phyloP scores from a whole-genome alignment of 1,140 invertebrate genomes.

The Hirudo medicinalis region DNA sequence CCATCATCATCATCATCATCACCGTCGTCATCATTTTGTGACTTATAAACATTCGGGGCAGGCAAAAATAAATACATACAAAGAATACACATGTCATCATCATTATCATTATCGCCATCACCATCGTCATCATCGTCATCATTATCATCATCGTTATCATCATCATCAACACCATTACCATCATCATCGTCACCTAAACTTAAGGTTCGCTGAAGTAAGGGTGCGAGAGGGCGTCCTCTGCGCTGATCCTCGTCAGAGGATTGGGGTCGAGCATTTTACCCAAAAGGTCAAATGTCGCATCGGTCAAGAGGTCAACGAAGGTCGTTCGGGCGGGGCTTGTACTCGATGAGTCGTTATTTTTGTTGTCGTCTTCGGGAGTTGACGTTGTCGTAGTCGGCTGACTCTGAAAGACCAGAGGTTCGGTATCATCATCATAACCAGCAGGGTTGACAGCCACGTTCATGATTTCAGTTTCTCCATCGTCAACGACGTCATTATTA shows the following conservation, averaged over 20 bases:
- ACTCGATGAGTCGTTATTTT: too few relatives aligned
- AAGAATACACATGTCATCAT: neutral
- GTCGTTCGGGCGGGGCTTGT: neutral
- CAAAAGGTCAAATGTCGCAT: slow-evolving; percentile 35
- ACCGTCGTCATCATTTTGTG: too few relatives aligned
- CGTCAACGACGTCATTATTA: neutral
- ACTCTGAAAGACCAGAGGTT: too few relatives aligned
- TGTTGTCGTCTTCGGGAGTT: too few relatives aligned
- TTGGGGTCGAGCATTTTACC: slow-evolving; percentile 35
- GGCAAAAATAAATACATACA: too few relatives aligned
- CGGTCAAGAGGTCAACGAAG: slow-evolving; percentile 25
- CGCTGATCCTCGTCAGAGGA: slow-evolving; percentile 35
- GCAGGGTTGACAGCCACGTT: too few relatives aligned
- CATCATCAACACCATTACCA: neutral
- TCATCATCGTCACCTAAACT: neutral
- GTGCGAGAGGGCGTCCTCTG: slow-evolving; percentile 35
- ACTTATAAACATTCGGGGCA: too few relatives aligned
- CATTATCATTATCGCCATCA: neutral
- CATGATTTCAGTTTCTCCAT: neutral
- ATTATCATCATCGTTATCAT: neutral
- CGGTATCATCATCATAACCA: too few relatives aligned
- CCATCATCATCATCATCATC: too few relatives aligned
- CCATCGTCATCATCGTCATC: neutral
- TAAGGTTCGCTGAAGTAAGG: slow-evolving; percentile 28
- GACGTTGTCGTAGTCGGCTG: too few relatives aligned